Percentiles rank a stretch among this genome's conserved stretches.
phyloP scores from a whole-genome alignment of 2,113 vertebrate species.

The Ciconia boyciana region DNA sequence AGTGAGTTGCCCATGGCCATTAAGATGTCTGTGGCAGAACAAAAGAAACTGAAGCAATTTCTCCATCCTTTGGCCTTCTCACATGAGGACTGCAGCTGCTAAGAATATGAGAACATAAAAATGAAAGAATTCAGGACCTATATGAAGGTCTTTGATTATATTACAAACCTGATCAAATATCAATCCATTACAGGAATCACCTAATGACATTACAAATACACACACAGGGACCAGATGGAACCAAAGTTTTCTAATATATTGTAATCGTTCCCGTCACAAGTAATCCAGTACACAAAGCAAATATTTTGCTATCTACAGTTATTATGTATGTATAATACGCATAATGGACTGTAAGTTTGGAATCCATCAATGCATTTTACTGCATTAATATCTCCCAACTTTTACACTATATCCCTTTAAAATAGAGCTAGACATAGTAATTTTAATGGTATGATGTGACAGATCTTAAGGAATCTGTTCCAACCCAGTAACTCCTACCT shows the following conservation, averaged over 20 bases:
- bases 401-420: conserved; percentile 50
- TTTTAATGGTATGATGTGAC: conserved; percentile 60
- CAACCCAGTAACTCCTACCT: conserved; percentile 51
- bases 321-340: background rate
- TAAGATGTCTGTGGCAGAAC: background rate
- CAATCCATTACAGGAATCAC: background rate
- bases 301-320: background rate
- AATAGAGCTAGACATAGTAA: background rate
- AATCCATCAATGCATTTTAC: conserved; percentile 12
- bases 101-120: background rate
- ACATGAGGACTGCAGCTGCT: background rate
- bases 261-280: background rate
- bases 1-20: background rate
- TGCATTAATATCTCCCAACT: conserved; percentile 26
- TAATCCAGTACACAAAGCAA: background rate
- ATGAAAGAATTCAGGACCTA: background rate
- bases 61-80: background rate
- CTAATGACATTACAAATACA: background rate
- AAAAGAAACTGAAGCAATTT: background rate
- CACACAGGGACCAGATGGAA: background rate
- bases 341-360: background rate
- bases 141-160: background rate
- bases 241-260: background rate
- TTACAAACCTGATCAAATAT: background rate
- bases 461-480: conserved; percentile 50